Conservation (phyloP, 2,888 invertebrate genomes). For the Margaritifera margaritifera region DNA sequence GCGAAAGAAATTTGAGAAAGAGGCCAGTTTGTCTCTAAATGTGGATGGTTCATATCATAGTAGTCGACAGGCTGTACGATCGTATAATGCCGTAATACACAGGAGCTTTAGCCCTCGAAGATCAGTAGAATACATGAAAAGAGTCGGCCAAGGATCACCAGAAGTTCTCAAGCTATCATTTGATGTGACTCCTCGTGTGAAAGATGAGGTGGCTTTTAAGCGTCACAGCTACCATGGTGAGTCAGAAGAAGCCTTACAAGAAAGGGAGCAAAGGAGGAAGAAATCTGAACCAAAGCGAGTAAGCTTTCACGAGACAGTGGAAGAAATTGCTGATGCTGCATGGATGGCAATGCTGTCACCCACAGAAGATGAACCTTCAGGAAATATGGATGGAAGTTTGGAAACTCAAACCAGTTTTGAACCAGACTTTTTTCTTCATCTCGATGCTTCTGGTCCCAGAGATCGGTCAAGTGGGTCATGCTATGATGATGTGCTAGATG, state of each 20-base stretch:
- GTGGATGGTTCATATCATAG: slow-evolving; percentile 4
- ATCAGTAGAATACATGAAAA: slow-evolving; percentile 22
- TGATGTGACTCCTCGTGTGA: slow-evolving; percentile 15
- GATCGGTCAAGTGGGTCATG: neutral
- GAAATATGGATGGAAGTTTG: no score
- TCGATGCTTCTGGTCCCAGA: slow-evolving; percentile 3
- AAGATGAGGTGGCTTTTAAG: slow-evolving; percentile 11
- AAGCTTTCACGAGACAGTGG: slow-evolving; percentile 55
- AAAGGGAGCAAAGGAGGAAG: slow-evolving; percentile 15
- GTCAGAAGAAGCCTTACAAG: slow-evolving; percentile 8
- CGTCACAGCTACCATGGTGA: slow-evolving; percentile 40
- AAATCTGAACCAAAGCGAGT: slow-evolving; percentile 48
- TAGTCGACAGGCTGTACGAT: slow-evolving; percentile 7
- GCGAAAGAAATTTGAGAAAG: no score
- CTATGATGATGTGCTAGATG: slow-evolving; percentile 37
- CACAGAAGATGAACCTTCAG: no score
- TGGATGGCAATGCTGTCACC: no score
- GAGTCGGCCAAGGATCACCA: slow-evolving; percentile 12
- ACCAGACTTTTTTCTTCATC: no score
- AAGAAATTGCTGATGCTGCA: slow-evolving; percentile 35
- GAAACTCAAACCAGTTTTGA: no score
- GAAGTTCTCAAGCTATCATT: slow-evolving; percentile 25
- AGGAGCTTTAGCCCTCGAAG: slow-evolving; percentile 35
- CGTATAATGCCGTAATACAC: slow-evolving; percentile 30
- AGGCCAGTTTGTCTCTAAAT: no score